phyloP scores from a whole-genome alignment of 2,888 invertebrate genomes.

The Boloria selene region DNA sequence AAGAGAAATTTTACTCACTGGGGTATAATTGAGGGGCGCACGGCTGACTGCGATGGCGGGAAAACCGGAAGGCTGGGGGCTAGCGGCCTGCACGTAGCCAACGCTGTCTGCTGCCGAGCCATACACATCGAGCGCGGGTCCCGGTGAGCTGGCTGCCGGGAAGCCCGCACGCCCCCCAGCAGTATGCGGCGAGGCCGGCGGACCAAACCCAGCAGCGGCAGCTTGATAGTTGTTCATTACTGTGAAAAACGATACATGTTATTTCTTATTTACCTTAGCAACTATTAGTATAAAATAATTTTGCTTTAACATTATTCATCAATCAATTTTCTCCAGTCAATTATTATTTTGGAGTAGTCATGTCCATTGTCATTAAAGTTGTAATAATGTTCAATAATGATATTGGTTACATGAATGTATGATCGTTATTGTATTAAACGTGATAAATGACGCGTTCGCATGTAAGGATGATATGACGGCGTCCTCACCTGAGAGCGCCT shows the following conservation, averaged over 20 bases:
- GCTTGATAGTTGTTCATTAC: conserved; percentile 98
- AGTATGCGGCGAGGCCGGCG: conserved; percentile 91
- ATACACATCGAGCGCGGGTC: conserved; percentile 96
- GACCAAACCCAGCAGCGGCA: conserved; percentile 90
- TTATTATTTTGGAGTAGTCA: conserved; percentile 4
- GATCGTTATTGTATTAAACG: conserved; percentile 27
- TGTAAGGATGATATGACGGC: conserved; percentile 46
- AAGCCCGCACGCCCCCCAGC: conserved; percentile 89
- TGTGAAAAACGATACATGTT: conserved; percentile 51
- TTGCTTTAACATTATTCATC: background rate
- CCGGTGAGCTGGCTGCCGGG: conserved; percentile 95
- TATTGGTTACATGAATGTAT: conserved; percentile 24
- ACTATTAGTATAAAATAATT: background rate
- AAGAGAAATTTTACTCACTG: conserved; percentile 84
- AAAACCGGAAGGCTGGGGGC: conserved; percentile 98
- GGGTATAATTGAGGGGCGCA: conserved; percentile 95
- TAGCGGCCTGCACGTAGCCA: conserved; percentile 98
- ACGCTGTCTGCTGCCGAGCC: conserved; percentile 94
- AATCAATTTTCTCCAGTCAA: too few species aligned
- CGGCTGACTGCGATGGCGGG: conserved; percentile 96
- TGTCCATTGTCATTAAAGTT: conserved; percentile 15
- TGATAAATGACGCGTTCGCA: conserved; percentile 47
- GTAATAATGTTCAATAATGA: conserved; percentile 25
- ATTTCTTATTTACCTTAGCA: background rate
- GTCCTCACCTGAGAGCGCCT: conserved; percentile 95